Conservation (phyloP, 2,888 invertebrate species). For the Cyaniris semiargus region DNA sequence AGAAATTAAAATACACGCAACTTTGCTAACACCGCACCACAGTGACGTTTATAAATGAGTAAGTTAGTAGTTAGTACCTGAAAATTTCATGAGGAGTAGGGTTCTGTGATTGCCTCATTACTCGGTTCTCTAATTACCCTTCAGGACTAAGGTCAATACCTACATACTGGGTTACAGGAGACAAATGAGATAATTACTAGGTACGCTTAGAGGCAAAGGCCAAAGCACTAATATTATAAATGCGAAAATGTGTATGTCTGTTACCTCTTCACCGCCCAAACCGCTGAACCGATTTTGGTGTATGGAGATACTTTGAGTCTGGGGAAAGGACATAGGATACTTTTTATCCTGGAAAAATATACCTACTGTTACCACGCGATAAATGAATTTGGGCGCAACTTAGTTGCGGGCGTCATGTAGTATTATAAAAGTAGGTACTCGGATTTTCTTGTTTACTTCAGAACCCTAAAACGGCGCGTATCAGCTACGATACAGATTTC, state of each 20-base stretch:
- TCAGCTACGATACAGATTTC: conserved; percentile 6
- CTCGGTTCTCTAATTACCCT: not conserved
- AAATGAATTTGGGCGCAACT: not conserved
- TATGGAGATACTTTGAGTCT: too few species aligned
- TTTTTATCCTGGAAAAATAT: too few species aligned
- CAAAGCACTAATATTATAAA: too few species aligned
- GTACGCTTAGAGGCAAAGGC: not conserved
- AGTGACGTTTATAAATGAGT: not conserved
- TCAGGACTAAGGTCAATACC: not conserved
- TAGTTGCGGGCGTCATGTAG: too few species aligned
- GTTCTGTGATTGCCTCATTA: not conserved
- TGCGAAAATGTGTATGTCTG: too few species aligned
- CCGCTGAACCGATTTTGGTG: too few species aligned
- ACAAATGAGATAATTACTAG: not conserved
- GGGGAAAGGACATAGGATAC: too few species aligned
- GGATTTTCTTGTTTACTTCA: not conserved
- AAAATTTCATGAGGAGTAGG: not conserved
- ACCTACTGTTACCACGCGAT: too few species aligned
- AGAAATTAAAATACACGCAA: not conserved
- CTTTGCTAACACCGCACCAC: not conserved
- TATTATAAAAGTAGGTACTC: not conserved
- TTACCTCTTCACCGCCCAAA: too few species aligned
- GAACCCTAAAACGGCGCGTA: not conserved
- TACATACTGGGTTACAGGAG: not conserved
- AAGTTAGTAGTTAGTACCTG: not conserved